Percentiles rank a stretch among this genome's conserved stretches.
Conservation (phyloP, 2,888 invertebrate species). For the Folsomia manolachei region DNA sequence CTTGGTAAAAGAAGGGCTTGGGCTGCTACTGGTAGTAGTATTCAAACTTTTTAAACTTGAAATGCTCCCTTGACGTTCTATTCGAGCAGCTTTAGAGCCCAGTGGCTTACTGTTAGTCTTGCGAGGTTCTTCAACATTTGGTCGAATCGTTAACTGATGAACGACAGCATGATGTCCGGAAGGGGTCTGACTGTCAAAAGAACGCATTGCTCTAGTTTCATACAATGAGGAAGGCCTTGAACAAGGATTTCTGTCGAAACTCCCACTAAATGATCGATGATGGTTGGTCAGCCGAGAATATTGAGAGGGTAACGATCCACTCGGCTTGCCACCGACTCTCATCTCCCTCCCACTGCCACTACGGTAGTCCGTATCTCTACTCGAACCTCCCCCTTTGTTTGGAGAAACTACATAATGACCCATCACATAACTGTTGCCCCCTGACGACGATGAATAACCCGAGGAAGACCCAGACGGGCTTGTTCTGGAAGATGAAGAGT, state of each 20-base stretch:
- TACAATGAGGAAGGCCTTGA: constrained; percentile 31
- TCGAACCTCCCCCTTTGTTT: constrained; percentile 7
- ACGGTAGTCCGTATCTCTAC: constrained; percentile 1
- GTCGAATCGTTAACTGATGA: constrained; percentile 9
- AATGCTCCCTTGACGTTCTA: neutral
- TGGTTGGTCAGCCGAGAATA: constrained; percentile 2
- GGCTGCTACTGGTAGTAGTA: constrained; percentile 7
- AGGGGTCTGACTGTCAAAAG: constrained; percentile 5
- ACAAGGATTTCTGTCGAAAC: constrained; percentile 13
- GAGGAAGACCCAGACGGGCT: constrained; percentile 7
- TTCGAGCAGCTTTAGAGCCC: neutral
- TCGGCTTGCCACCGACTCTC: neutral
- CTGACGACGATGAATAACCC: constrained; percentile 5
- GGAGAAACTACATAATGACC: constrained; percentile 38
- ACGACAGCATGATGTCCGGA: constrained; percentile 2
- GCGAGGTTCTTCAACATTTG: constrained; percentile 3
- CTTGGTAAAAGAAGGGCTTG: neutral
- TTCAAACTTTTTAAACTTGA: neutral
- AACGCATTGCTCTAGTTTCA: constrained; percentile 10
- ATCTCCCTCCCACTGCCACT: neutral
- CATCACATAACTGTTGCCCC: constrained; percentile 38
- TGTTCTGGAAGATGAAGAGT: constrained; percentile 1
- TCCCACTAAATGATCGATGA: constrained; percentile 21
- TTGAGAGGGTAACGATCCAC: constrained; percentile 7
- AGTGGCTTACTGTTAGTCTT: neutral